These are phyloP conservation scores for Panopea generosa DNA, from an alignment of 2,888 invertebrate genomes.

Conservation along the genomic window DNA sequence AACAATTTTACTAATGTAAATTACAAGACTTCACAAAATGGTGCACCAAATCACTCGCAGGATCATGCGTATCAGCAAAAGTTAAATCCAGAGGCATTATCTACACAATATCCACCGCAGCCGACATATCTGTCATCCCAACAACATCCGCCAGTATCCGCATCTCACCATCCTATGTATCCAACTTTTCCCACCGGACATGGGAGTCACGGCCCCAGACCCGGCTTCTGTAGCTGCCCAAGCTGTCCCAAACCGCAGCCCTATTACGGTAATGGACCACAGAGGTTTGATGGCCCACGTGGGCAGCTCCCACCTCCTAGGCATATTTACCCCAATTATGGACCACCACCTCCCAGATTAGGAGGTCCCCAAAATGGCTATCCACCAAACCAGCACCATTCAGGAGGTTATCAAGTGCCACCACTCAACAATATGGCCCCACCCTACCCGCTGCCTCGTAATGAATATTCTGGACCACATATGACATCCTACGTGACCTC, in stretches of 20 bases:
- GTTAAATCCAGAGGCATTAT: no score
- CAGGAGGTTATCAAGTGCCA: not conserved
- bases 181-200: not conserved
- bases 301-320: slow-evolving; percentile 16
- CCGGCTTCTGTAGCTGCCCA: slow-evolving; percentile 48
- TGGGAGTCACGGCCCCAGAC: slow-evolving; percentile 18
- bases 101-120: no score
- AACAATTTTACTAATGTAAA: not conserved
- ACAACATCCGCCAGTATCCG: not conserved
- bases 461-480: no score
- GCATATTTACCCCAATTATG: slow-evolving; percentile 41
- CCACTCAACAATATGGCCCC: no score
- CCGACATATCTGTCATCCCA: no score
- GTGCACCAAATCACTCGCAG: no score
- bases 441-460: no score
- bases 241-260: slow-evolving; percentile 46
- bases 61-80: no score
- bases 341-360: slow-evolving; percentile 39
- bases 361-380: slow-evolving; percentile 28
- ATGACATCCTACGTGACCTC: no score
- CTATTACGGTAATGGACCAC: slow-evolving; percentile 17
- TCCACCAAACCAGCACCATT: slow-evolving; percentile 11
- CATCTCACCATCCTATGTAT: slow-evolving; percentile 15
- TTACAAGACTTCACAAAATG: no score
- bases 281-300: slow-evolving; percentile 25